Conservation (phyloP, 2,888 invertebrate species). For the Ecliptopera silaceata region DNA sequence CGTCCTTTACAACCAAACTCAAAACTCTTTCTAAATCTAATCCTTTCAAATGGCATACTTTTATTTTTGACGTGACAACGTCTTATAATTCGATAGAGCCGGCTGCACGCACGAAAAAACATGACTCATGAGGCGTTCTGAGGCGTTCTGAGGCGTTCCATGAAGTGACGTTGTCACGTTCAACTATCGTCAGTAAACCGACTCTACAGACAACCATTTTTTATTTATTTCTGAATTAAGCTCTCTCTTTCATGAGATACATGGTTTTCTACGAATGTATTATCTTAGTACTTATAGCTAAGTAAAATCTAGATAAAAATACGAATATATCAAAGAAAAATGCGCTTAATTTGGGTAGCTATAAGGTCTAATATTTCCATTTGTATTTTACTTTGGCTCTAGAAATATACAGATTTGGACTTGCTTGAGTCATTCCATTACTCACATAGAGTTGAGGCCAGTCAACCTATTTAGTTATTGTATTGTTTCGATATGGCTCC, state of each 20-base stretch:
- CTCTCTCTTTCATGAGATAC: too few relatives aligned
- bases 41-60: not conserved
- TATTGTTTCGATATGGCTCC: slow-evolving; percentile 23
- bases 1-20: not conserved
- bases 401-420: slow-evolving; percentile 13
- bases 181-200: too few relatives aligned
- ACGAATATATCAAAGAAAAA: not conserved
- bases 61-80: too few relatives aligned
- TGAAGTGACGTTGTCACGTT: too few relatives aligned
- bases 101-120: too few relatives aligned
- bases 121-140: too few relatives aligned
- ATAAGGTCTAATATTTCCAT: not conserved
- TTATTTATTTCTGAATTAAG: too few relatives aligned
- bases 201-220: too few relatives aligned
- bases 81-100: too few relatives aligned
- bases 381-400: slow-evolving; percentile 3
- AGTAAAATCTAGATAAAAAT: not conserved
- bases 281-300: not conserved
- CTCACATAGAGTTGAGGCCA: slow-evolving; percentile 12
- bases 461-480: slow-evolving; percentile 15
- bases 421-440: slow-evolving; percentile 19
- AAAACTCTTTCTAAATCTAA: not conserved
- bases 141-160: too few relatives aligned
- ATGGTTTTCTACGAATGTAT: too few relatives aligned
- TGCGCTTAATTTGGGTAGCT: not conserved